Base-by-base conservation (phyloP, 2,797 vertebrate species). In the Liparis tanakae region DNA sequence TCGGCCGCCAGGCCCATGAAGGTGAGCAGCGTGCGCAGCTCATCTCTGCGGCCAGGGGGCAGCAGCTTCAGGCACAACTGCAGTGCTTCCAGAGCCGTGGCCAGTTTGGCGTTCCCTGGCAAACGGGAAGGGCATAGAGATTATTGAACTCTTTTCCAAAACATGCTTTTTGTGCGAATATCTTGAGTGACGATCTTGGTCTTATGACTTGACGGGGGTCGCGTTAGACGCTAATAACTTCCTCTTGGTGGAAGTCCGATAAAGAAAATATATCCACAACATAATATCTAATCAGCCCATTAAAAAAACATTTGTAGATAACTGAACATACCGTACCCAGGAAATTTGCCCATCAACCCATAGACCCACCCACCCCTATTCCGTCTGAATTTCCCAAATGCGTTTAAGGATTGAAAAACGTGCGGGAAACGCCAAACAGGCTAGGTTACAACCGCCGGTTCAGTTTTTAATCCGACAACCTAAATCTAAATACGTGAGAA, bases 41-140 rank as follows among this genome's bases (percentile, higher is more conserved):
- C 96, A 51, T 98, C 96, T 74, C 97, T 95, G 50, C 87, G 89
- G 65, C 87, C 89, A 33, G 90, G 87, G 67, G 95, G 93, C 56
- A 98, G 90, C 81, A 99, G 94, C 89, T 98, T 98, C 85, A 98
- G 80, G 81, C 96, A 96, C 25, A 99, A 94, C 70, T 98, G 98
- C 79, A 96, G 73, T 46, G 96, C 98, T 89, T 98, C 96, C 55
- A 99, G 86, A n/a, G 96, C 96, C 36, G 88, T 87, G 30, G 92
- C 90, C 34, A 94, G 93, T 85, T 95, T 96, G 15, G 96, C 97
- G 39, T 95, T 96, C 76, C 82, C 93, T 94, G 57, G 36, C 3
- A 5, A 3, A 30, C 3, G 8, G 9, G 10, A 10, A 7, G 14
- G 12, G 41, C 30, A 15, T 0, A 18, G n/a, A 30, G 22, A 37